A percentile compares a stretch with the other conserved stretches of the same genome.
phyloP scores from a whole-genome alignment of 2,888 invertebrate species.

The Cyrtodaria siliqua region DNA sequence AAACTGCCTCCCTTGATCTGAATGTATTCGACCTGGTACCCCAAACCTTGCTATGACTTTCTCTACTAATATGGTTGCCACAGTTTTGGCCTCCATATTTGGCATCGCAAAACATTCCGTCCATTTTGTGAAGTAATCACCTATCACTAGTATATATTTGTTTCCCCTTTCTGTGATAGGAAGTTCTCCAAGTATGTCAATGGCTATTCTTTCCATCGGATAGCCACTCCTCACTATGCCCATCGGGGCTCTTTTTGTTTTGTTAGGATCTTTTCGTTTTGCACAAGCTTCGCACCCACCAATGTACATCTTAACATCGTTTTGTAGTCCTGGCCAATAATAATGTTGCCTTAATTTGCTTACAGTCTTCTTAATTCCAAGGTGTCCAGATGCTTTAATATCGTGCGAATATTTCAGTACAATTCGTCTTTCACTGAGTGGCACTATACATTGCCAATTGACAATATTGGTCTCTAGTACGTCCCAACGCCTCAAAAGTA shows the following conservation, averaged over 20 bases:
- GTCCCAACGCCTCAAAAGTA: too few species aligned
- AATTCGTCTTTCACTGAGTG: too few species aligned
- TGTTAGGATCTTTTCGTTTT: conserved; percentile 3
- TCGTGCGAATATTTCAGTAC: conserved; percentile 5
- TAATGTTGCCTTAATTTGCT: conserved; percentile 9
- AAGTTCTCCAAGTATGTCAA: conserved; percentile 23
- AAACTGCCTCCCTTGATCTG: background rate
- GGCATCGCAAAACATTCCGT: conserved; percentile 4
- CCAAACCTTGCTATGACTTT: background rate
- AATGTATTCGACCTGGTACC: background rate
- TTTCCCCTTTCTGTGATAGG: conserved; percentile 17
- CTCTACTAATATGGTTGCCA: background rate
- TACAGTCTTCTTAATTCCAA: conserved; percentile 12
- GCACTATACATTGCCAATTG: too few species aligned
- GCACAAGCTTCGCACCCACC: conserved; percentile 11
- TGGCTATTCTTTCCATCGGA: conserved; percentile 22
- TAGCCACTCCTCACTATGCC: conserved; percentile 3
- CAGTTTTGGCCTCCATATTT: background rate
- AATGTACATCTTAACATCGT: conserved; percentile 4
- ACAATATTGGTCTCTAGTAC: too few species aligned
- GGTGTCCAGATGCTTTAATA: background rate
- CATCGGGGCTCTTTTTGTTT: conserved; percentile 15
- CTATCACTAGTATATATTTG: conserved; percentile 13
- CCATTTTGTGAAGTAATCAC: conserved; percentile 14
- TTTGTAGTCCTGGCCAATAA: conserved; percentile 14